Conservation (phyloP, 2,888 invertebrate species). For the Operophtera brumata region DNA sequence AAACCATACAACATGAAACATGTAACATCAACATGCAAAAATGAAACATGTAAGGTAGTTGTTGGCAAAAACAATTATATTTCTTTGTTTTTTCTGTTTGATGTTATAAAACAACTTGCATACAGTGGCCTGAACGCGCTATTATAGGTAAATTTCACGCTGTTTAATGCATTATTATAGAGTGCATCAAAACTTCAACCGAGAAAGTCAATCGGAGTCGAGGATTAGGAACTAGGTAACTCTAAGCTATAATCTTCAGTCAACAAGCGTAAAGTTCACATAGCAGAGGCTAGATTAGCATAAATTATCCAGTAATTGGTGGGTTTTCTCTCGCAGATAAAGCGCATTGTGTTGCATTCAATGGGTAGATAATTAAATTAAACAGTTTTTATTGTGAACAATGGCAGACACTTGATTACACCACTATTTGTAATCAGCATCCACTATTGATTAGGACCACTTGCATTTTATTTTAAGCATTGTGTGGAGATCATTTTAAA, state of each 20-base stretch:
- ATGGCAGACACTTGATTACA: conserved; percentile 43
- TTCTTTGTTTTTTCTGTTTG: too few species aligned
- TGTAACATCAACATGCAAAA: too few species aligned
- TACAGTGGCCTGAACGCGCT: too few species aligned
- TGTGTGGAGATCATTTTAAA: conserved; percentile 9
- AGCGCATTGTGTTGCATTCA: conserved; percentile 61
- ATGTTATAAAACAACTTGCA: too few species aligned
- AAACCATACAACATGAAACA: too few species aligned
- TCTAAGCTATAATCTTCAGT: too few species aligned
- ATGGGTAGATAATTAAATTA: conserved; percentile 62
- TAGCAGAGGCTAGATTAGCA: conserved; percentile 21
- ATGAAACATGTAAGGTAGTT: too few species aligned
- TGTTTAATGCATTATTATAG: background rate
- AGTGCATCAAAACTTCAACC: too few species aligned
- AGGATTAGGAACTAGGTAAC: too few species aligned
- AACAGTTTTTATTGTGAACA: conserved; percentile 55
- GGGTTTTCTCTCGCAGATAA: conserved; percentile 41
- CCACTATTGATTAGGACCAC: conserved; percentile 28
- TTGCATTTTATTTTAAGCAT: conserved; percentile 15
- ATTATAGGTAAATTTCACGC: background rate
- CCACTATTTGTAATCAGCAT: conserved; percentile 33
- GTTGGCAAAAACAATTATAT: too few species aligned
- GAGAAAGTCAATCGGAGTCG: too few species aligned
- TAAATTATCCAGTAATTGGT: conserved; percentile 34
- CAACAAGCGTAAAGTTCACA: conserved; percentile 22